phyloP scores from a whole-genome alignment of 2,888 invertebrate species.

The Lycocerus yunnanus region DNA sequence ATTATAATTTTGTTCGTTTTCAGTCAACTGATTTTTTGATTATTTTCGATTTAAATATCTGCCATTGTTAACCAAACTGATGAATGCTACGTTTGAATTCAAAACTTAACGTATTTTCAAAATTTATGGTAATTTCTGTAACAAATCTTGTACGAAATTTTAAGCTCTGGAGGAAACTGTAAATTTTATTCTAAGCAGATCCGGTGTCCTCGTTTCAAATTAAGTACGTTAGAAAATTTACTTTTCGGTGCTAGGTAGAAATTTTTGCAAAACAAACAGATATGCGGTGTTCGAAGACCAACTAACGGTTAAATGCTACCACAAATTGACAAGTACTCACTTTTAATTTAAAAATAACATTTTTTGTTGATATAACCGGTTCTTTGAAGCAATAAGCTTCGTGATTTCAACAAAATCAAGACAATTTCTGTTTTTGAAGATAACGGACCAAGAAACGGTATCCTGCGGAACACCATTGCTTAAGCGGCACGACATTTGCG shows the following conservation, averaged over 20 bases:
- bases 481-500: neutral
- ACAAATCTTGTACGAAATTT: neutral
- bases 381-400: neutral
- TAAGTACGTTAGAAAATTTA: neutral
- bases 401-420: neutral
- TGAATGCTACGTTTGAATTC: neutral
- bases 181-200: neutral
- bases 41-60: slow-evolving; percentile 17
- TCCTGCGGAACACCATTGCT: neutral
- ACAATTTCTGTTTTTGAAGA: neutral
- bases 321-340: neutral
- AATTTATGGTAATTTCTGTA: neutral
- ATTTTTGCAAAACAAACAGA: neutral
- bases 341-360: neutral
- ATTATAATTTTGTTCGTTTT: slow-evolving; percentile 25
- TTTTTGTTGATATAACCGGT: neutral
- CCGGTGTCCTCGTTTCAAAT: neutral
- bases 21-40: slow-evolving; percentile 21
- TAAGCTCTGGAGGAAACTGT: neutral
- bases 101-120: slow-evolving; percentile 3
- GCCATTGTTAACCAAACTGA: slow-evolving; percentile 8
- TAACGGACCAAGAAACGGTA: neutral
- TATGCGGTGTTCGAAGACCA: neutral
- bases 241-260: neutral
- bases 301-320: neutral